Conservation (phyloP, 2,888 invertebrate species). For the Tetragonisca angustula region DNA sequence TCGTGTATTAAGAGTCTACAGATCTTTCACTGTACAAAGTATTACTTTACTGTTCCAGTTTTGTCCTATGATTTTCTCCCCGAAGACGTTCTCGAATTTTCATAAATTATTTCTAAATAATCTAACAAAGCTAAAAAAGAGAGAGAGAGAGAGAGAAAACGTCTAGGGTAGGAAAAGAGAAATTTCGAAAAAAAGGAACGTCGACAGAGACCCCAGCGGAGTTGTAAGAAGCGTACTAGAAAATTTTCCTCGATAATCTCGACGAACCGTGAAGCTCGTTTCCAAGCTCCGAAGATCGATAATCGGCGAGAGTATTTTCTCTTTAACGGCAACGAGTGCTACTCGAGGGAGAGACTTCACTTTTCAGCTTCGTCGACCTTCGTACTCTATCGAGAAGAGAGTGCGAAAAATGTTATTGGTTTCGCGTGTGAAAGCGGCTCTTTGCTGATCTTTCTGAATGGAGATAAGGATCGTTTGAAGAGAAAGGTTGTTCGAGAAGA, state of each 20-base stretch:
- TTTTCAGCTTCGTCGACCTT: slow-evolving; percentile 38
- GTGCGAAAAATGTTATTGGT: slow-evolving; percentile 45
- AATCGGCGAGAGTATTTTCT: slow-evolving; percentile 54
- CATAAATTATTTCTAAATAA: not conserved
- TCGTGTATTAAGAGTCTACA: too few species aligned
- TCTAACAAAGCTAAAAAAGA: too few species aligned
- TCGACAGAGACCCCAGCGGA: slow-evolving; percentile 6
- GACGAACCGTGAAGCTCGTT: slow-evolving; percentile 40
- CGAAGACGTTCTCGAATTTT: too few species aligned
- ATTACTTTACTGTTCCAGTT: too few species aligned
- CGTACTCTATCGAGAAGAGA: slow-evolving; percentile 10
- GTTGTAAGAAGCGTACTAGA: slow-evolving; percentile 35
- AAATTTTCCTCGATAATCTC: slow-evolving; percentile 45
- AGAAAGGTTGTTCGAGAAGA: not conserved
- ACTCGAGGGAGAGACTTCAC: slow-evolving; percentile 47
- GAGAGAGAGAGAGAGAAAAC: not conserved
- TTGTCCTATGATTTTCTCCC: too few species aligned
- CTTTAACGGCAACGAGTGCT: slow-evolving; percentile 45
- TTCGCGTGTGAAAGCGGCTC: slow-evolving; percentile 36
- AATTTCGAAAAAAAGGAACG: slow-evolving; percentile 12
- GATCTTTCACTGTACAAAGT: too few species aligned
- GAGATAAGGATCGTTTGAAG: slow-evolving; percentile 13
- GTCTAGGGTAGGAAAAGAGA: not conserved
- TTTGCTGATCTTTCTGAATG: slow-evolving; percentile 18
- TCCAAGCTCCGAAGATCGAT: slow-evolving; percentile 43